These are phyloP conservation scores for Lepetodrilus schrolli DNA, from an alignment of 2,888 invertebrate genomes.

Conservation along the genomic window DNA sequence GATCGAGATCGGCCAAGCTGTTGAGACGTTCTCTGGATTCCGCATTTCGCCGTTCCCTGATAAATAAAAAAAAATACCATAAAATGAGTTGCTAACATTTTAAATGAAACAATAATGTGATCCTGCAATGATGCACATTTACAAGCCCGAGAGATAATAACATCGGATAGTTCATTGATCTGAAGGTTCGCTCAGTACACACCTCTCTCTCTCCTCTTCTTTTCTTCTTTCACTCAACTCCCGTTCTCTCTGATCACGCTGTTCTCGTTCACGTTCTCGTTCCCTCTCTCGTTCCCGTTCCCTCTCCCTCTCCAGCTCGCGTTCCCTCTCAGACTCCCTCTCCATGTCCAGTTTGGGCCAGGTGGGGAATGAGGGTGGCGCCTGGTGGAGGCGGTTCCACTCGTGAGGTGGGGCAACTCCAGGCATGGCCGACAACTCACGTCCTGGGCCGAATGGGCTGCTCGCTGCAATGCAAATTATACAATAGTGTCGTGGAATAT, in stretches of 20 bases:
- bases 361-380: conserved; percentile 69
- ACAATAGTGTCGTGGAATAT: too few relatives aligned
- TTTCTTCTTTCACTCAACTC: background rate
- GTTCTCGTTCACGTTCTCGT: conserved; percentile 42
- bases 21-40: conserved; percentile 48
- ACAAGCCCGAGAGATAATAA: too few relatives aligned
- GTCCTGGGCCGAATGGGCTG: conserved; percentile 43
- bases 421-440: conserved; percentile 55
- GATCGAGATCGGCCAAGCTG: conserved; percentile 47
- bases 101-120: too few relatives aligned
- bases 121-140: too few relatives aligned
- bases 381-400: conserved; percentile 67
- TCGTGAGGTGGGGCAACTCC: conserved; percentile 65
- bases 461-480: conserved; percentile 30
- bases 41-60: conserved; percentile 52
- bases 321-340: conserved; percentile 50
- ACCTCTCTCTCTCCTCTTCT: conserved; percentile 57
- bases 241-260: background rate
- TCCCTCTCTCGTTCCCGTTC: conserved; percentile 45
- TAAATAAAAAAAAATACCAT: too few relatives aligned
- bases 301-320: conserved; percentile 38
- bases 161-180: too few relatives aligned
- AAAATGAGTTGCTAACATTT: too few relatives aligned
- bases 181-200: too few relatives aligned
- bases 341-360: conserved; percentile 57